Conservation (phyloP, 2,888 invertebrate genomes). For the Tenthredo livida region DNA sequence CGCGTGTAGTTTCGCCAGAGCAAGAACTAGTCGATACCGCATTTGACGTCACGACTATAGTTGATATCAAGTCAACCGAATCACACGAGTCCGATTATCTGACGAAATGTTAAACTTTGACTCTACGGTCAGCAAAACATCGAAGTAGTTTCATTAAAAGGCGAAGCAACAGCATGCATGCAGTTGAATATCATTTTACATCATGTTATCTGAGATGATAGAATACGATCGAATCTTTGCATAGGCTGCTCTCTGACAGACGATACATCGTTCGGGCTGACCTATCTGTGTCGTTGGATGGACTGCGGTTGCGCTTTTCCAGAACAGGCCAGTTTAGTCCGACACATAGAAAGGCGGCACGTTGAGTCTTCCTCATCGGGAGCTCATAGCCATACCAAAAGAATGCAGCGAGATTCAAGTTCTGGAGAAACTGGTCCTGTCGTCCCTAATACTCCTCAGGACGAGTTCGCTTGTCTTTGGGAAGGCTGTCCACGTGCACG, state of each 20-base stretch:
- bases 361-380: slow-evolving; percentile 82
- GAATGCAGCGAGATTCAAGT: slow-evolving; percentile 61
- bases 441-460: slow-evolving; percentile 61
- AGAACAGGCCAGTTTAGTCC: slow-evolving; percentile 89
- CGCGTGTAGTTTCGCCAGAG: slow-evolving; percentile 21
- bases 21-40: slow-evolving; percentile 14
- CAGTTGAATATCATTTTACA: slow-evolving; percentile 3
- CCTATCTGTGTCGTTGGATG: slow-evolving; percentile 89
- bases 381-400: slow-evolving; percentile 65
- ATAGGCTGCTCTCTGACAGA: slow-evolving; percentile 61
- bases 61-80: slow-evolving; percentile 42
- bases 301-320: slow-evolving; percentile 90
- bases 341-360: slow-evolving; percentile 92
- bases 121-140: slow-evolving; percentile 28
- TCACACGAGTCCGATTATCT: slow-evolving; percentile 41
- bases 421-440: slow-evolving; percentile 24
- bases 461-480: slow-evolving; percentile 97
- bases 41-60: slow-evolving; percentile 27
- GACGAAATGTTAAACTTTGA: slow-evolving; percentile 46
- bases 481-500: slow-evolving; percentile 93
- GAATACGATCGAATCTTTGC: slow-evolving; percentile 20
- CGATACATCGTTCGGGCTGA: slow-evolving; percentile 64
- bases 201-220: neutral
- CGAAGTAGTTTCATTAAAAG: slow-evolving; percentile 14
- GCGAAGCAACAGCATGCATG: neutral